Evolutionary conservation across 92 coral and sea anemone genomes (phyloP).

Genomic region (Meandrina meandrites): DNA sequence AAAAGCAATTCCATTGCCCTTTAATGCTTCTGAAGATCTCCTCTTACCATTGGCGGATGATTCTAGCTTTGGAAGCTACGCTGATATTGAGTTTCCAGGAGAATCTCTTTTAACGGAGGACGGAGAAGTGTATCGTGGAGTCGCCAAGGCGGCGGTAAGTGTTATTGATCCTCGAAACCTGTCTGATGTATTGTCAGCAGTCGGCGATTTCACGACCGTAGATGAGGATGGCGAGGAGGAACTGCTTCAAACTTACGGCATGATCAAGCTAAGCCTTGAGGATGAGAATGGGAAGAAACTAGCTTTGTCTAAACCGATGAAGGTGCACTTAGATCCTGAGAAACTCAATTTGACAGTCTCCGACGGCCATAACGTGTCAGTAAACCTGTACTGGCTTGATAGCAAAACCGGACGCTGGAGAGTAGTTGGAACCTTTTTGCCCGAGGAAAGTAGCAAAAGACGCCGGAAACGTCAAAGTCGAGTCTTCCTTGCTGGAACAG

Average conservation of each 20-base stretch:
- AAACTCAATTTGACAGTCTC: constrained; percentile 46
- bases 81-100: constrained; percentile 63
- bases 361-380: too few species aligned
- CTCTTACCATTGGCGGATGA: background rate
- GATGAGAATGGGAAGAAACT: constrained; percentile 47
- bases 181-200: constrained; percentile 56
- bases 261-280: constrained; percentile 54
- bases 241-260: constrained; percentile 56
- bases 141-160: constrained; percentile 36
- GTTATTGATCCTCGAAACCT: constrained; percentile 58
- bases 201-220: constrained; percentile 62
- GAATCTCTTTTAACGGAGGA: constrained; percentile 47
- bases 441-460: background rate
- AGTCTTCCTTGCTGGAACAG: background rate
- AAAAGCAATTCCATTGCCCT: background rate
- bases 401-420: constrained; percentile 66
- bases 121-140: constrained; percentile 56
- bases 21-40: background rate
- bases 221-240: constrained; percentile 57
- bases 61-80: constrained; percentile 9
- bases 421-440: background rate
- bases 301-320: constrained; percentile 35
- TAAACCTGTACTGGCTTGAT: constrained; percentile 68
- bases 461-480: background rate
- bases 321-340: constrained; percentile 51